Base-by-base conservation (phyloP, 1,140 invertebrate genomes). In the Phortica variegata region DNA sequence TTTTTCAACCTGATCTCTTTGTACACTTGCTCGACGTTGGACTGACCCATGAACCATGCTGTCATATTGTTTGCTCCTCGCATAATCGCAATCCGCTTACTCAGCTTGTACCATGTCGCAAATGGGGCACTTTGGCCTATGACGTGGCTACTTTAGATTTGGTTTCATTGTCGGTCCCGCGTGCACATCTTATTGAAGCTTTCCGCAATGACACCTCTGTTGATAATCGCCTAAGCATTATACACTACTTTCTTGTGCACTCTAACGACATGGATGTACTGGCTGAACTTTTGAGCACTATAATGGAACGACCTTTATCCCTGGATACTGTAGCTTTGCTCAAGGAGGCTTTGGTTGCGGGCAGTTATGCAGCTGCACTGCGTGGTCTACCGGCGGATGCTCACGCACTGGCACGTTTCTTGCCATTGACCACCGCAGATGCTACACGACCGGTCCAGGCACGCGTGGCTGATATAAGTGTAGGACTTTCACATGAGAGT, bases 1-100 rank as follows among this genome's bases (percentile, higher is more conserved):
- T 91, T 1, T 85, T 87, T 54, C 85, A 87, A 12, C 87, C 88
- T 33, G 86, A 85, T 57, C 77, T 88, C 3, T 91, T 90, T 73
- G 85, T 86, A 0, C 89, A 92, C 66, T 70, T 92, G 10, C 75
- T 92, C 32, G 90, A 93, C 73, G 85, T 91, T 48, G 89, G 88
- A 13, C 72, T 86, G 3, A 81, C 83, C 43, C 90, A 93, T 61
- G 87, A 90, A 70, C 89, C 90, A 0, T 85, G 83, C 49, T 89
- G 88, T 60, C 89, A 92, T 54, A 84, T 91, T 48, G 79, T 88
- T 1, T 82, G 85, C 45, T 78, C 84, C 15, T 77, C 83, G 5
- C 75, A 79, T 16, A 78, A 78, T 16, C 79, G 82, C 8, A 75
- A 83, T 12, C 77, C 81, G 33, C 78, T 83, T n/a, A 84, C 82